These are phyloP conservation scores for Cotesia typhae DNA, from an alignment of 1,140 invertebrate genomes.

Conservation along the genomic window DNA sequence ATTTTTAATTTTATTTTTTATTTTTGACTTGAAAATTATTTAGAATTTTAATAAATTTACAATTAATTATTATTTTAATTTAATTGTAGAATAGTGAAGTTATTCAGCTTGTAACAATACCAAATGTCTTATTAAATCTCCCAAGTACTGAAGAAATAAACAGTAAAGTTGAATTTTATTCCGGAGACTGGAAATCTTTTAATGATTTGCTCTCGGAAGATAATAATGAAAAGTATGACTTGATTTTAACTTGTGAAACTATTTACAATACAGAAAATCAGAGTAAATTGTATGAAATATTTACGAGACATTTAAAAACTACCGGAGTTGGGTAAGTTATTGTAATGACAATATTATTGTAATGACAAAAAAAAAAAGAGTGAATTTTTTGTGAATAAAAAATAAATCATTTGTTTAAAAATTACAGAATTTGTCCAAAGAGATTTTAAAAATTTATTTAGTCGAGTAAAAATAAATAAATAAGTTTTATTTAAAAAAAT, in stretches of 20 bases:
- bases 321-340: conserved; percentile 68
- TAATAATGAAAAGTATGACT: conserved; percentile 73
- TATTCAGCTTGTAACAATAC: conserved; percentile 76
- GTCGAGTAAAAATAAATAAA: no score
- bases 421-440: no score
- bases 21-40: not conserved
- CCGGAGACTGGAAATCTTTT: conserved; percentile 83
- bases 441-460: no score
- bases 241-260: conserved; percentile 89
- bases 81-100: conserved; percentile 80
- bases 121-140: conserved; percentile 79
- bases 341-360: no score
- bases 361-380: no score
- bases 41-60: not conserved
- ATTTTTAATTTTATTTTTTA: not conserved
- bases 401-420: no score
- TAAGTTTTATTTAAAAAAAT: no score
- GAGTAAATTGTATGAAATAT: conserved; percentile 75
- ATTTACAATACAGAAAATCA: conserved; percentile 88
- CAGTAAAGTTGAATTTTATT: conserved; percentile 73
- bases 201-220: conserved; percentile 57
- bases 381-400: no score
- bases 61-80: conserved; percentile 40
- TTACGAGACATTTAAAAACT: conserved; percentile 73
- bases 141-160: conserved; percentile 59